These are phyloP conservation scores for Anabas testudineus DNA, from an alignment of 2,797 vertebrate genomes.

Conservation along the genomic window DNA sequence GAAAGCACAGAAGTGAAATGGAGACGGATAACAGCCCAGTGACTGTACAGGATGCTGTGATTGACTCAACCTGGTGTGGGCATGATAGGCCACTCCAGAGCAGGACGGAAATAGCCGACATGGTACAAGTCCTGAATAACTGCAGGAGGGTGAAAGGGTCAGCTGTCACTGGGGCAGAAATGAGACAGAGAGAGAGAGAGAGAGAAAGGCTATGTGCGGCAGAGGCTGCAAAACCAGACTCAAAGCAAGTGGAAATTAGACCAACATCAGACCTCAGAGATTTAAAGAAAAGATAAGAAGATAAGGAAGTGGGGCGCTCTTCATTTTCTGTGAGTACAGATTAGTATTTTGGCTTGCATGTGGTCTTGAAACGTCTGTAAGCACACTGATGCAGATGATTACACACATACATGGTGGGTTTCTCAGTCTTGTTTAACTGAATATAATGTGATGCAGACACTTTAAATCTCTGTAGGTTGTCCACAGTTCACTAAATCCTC, in stretches of 20 bases:
- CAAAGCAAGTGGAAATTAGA: conserved; percentile 26
- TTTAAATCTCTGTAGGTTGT: not conserved
- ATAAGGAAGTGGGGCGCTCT: conserved; percentile 25
- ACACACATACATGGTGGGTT: not conserved
- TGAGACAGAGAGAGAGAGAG: conserved; percentile 61
- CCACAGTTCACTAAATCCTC: not conserved
- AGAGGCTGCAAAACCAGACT: conserved; percentile 24
- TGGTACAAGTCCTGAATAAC: conserved; percentile 80
- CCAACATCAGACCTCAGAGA: conserved; percentile 10
- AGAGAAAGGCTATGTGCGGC: conserved; percentile 39
- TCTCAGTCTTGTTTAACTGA: not conserved
- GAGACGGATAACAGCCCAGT: conserved; percentile 41
- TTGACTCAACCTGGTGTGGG: conserved; percentile 82
- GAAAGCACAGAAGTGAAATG: conserved; percentile 37
- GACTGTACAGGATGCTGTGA: conserved; percentile 73
- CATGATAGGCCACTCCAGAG: conserved; percentile 68
- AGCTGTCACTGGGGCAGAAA: conserved; percentile 83
- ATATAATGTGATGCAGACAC: not conserved
- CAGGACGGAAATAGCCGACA: conserved; percentile 81
- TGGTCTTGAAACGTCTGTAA: not conserved
- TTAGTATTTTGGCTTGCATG: conserved; percentile 16
- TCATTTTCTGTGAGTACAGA: conserved; percentile 71
- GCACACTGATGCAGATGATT: not conserved
- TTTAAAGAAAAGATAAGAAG: conserved; percentile 19
- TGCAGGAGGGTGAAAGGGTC: conserved; percentile 82